Evolutionary conservation across 2,888 invertebrate species (phyloP), one percentile per base, ranked within the genome.

Genomic region (Archaeoteleia sp.): DNA sequence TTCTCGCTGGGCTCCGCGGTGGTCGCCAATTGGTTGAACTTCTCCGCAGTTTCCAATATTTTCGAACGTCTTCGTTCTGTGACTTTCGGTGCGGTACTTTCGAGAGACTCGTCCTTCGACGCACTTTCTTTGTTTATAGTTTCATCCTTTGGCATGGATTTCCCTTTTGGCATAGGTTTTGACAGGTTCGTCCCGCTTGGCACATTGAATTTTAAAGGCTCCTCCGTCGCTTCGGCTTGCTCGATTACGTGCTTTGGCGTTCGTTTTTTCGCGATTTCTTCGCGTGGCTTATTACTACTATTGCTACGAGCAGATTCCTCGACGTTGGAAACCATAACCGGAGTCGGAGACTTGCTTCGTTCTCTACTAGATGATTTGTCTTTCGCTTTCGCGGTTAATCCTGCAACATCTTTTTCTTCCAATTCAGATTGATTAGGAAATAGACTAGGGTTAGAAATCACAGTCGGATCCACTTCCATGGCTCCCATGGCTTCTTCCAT

Each of bases 21-120:
- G 3, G 77, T 75, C 1, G 80, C 72, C 48, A 84, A 43, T 29
- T 88, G 90, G 78, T 90, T 90, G 80, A 91, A 91, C 79, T 91
- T 91, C 78, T 92, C 91, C 0, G 91, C 91, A 0, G 90, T 90
- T 78, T 91, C 91, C 69, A 91, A 90, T 65, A 92, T 91, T 75
- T 90, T 89, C 0, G 91, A 92, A 67, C 89, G 88, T 67, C 91
- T 86, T 61, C 91, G 86, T 72, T 91, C 91, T 1, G 88, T 84
- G 0, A 88, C 87, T 74, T 87, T 87, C 1, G 86, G 83, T 1
- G 78, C 61, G 12, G 82, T 74, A 4, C 3, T 4, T 20, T 63
- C 55, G 0, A 46, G 1, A n/a, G 61, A 61, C 6, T 12, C 9
- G 10, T 15, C 15, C 20, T 39, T 39, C 2, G 32, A 4, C 32